phyloP scores from a whole-genome alignment of 2,797 vertebrate genomes.

The Coreius guichenoti region DNA sequence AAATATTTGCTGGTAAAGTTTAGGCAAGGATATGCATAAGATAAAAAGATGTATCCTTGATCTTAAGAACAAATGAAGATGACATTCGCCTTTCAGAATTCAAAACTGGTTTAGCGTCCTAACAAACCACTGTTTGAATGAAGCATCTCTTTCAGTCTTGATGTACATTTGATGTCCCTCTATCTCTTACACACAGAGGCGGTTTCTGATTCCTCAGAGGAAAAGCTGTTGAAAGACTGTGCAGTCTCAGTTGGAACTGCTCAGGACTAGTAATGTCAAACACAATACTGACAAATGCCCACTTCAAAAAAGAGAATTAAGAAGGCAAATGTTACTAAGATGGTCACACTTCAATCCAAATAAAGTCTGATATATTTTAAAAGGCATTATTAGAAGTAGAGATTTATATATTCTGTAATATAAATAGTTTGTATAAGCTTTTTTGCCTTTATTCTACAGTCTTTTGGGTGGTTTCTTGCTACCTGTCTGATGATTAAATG shows the following conservation, averaged over 20 bases:
- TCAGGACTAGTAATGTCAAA: slow-evolving; percentile 4
- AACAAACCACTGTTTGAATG: neutral
- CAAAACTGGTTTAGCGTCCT: neutral
- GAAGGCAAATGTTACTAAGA: neutral
- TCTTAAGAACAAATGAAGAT: slow-evolving; percentile 13
- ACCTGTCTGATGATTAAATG: neutral
- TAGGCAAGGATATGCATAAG: slow-evolving; percentile 8
- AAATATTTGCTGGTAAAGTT: slow-evolving; percentile 12
- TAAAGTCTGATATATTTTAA: neutral
- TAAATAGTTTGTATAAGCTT: neutral
- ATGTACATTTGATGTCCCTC: slow-evolving; percentile 32
- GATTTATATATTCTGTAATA: neutral
- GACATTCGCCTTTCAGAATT: neutral
- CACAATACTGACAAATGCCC: slow-evolving; percentile 13
- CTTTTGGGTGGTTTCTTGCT: neutral
- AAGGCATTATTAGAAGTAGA: neutral
- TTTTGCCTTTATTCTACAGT: neutral
- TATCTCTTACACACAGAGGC: slow-evolving; percentile 32
- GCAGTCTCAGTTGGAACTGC: neutral
- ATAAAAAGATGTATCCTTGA: slow-evolving; percentile 9
- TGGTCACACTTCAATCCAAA: neutral
- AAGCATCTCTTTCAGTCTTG: slow-evolving; percentile 20
- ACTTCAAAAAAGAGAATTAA: neutral
- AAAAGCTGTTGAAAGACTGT: slow-evolving; percentile 1
- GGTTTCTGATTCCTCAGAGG: slow-evolving; percentile 10